Conservation (phyloP, 2,113 vertebrate genomes). For the Speoplatyrhinus poulsoni region DNA sequence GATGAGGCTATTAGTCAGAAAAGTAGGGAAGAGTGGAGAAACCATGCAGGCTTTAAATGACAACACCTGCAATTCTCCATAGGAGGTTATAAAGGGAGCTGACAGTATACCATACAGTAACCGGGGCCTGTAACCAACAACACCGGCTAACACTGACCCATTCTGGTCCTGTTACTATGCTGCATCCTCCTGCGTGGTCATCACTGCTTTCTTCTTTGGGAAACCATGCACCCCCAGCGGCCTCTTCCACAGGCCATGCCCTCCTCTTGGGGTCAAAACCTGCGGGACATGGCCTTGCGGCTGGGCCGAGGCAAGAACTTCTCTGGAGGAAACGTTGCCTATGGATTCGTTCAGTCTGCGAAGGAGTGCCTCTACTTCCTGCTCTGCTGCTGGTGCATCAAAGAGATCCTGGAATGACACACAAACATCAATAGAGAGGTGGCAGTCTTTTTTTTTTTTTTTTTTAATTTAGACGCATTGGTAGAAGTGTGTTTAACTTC, state of each 20-base stretch:
- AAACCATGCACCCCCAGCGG: constrained; percentile 71
- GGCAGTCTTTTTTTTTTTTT: too few species aligned
- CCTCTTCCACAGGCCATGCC: constrained; percentile 63
- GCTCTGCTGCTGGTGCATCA: constrained; percentile 93
- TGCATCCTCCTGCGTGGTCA: constrained; percentile 7
- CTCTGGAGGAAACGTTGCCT: constrained; percentile 70
- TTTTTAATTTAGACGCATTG: not conserved
- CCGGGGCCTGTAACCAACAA: constrained; percentile 27
- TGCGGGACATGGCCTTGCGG: constrained; percentile 60
- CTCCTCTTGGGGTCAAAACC: constrained; percentile 58
- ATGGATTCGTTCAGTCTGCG: constrained; percentile 73
- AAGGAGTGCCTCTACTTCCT: constrained; percentile 83
- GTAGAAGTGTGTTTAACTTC: not conserved
- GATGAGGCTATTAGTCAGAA: constrained; percentile 42
- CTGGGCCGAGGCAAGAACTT: constrained; percentile 59
- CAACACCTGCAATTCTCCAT: not conserved
- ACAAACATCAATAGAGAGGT: constrained; percentile 17
- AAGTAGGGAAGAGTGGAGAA: constrained; percentile 51
- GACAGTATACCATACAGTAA: constrained; percentile 1
- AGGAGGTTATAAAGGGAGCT: constrained; percentile 57
- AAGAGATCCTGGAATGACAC: constrained; percentile 85
- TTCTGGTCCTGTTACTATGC: constrained; percentile 13
- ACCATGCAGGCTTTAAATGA: constrained; percentile 33
- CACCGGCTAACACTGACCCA: constrained; percentile 21
- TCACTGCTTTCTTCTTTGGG: not conserved